Evolutionary conservation across 2,113 vertebrate genomes (phyloP).

Genomic region (Calonectris borealis): DNA sequence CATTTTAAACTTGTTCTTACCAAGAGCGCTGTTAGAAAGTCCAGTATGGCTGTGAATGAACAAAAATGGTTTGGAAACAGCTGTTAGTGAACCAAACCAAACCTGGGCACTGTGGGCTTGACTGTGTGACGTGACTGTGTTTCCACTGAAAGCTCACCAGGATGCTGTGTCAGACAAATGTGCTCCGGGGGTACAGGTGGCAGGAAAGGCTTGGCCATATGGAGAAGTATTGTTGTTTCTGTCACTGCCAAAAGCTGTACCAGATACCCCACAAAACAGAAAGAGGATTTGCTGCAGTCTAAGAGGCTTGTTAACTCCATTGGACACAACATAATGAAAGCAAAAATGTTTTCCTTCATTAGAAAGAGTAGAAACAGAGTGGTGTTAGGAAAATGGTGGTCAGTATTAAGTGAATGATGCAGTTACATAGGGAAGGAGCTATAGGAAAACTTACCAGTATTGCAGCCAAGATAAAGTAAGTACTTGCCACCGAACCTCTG

Average conservation of each 20-base stretch:
- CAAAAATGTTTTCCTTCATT: neutral
- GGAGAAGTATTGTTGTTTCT: neutral
- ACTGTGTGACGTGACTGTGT: neutral
- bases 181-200: neutral
- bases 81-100: neutral
- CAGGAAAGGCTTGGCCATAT: conserved; percentile 34
- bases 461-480: neutral
- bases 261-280: conserved; percentile 2
- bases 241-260: neutral
- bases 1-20: neutral
- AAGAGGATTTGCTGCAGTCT: neutral
- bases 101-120: neutral
- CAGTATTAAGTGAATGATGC: neutral
- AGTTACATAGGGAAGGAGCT: neutral
- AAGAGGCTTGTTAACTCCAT: neutral
- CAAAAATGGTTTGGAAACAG: conserved; percentile 2
- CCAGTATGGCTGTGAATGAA: neutral
- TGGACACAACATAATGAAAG: neutral
- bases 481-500: neutral
- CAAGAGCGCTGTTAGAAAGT: neutral
- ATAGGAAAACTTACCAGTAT: neutral
- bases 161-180: conserved; percentile 34
- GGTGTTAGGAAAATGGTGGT: neutral
- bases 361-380: neutral
- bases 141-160: conserved; percentile 8